Conservation (phyloP, 2,797 vertebrate genomes). For the Pseudochromis fuscus region DNA sequence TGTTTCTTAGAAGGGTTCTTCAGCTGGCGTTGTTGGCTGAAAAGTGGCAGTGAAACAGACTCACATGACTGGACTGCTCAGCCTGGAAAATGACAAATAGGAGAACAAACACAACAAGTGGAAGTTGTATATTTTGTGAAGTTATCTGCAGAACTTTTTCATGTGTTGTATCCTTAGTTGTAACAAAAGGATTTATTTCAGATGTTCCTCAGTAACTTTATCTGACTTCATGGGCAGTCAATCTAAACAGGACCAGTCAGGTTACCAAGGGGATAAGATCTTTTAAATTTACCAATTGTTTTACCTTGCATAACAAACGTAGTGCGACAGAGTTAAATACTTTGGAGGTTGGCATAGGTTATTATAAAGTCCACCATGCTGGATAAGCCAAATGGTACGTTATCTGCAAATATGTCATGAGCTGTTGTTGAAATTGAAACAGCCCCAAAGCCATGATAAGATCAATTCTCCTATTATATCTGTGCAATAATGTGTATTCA, state of each 20-base stretch:
- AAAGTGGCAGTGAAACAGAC: constrained; percentile 24
- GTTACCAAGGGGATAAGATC: not conserved
- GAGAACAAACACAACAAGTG: constrained; percentile 5
- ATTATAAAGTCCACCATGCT: not conserved
- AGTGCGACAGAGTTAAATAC: not conserved
- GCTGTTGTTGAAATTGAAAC: too few species aligned
- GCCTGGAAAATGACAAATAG: constrained; percentile 15
- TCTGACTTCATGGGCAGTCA: not conserved
- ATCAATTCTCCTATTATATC: too few species aligned
- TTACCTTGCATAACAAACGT: not conserved
- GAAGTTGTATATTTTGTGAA: not conserved
- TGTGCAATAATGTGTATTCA: too few species aligned
- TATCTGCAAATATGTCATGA: too few species aligned
- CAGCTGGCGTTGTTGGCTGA: constrained; percentile 10
- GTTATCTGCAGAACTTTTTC: not conserved
- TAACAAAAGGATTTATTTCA: constrained; percentile 16
- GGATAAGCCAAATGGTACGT: too few species aligned
- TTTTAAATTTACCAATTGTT: not conserved
- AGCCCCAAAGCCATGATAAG: too few species aligned
- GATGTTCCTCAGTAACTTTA: constrained; percentile 15
- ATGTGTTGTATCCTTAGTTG: not conserved
- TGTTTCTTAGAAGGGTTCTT: constrained; percentile 37
- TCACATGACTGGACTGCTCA: constrained; percentile 3
- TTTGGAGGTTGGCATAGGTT: not conserved
- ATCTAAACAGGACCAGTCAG: too few species aligned